These are phyloP conservation scores for Geotria australis DNA, from an alignment of 2,797 vertebrate species.

Conservation along the genomic window DNA sequence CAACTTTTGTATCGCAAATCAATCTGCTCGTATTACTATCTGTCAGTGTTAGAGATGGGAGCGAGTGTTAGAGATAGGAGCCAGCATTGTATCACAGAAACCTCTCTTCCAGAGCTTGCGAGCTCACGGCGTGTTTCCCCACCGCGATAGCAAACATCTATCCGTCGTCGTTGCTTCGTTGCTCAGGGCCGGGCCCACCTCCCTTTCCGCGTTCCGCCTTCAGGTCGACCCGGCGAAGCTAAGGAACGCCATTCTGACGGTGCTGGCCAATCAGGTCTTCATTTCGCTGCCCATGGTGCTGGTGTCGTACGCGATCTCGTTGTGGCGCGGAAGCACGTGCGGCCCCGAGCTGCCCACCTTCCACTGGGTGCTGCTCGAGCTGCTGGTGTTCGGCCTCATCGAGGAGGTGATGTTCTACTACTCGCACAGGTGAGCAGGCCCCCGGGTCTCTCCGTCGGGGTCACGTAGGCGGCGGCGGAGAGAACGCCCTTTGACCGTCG, in stretches of 20 bases:
- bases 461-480: no score
- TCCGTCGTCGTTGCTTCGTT: no score
- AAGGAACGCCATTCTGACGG: slow-evolving; percentile 12
- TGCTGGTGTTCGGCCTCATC: slow-evolving; percentile 18
- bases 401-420: slow-evolving; percentile 79
- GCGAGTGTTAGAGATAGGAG: no score
- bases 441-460: no score
- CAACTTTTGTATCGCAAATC: no score
- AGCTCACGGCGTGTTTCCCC: no score
- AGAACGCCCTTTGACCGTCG: no score
- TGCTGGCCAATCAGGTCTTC: slow-evolving; percentile 21
- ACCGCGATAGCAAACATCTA: no score
- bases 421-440: slow-evolving; percentile 46
- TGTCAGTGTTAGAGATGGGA: no score
- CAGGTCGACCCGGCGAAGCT: slow-evolving; percentile 41
- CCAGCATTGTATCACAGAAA: no score
- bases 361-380: slow-evolving; percentile 39
- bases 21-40: no score
- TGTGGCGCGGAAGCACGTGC: slow-evolving; percentile 22
- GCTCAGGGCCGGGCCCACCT: not conserved
- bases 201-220: not conserved
- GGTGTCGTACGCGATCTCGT: slow-evolving; percentile 14
- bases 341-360: slow-evolving; percentile 42
- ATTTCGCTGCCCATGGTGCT: slow-evolving; percentile 33
- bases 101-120: no score